Percentiles rank a stretch among this genome's conserved stretches.
These are phyloP conservation scores for Passer montanus DNA, from an alignment of 2,113 vertebrate genomes.

Conservation along the genomic window DNA sequence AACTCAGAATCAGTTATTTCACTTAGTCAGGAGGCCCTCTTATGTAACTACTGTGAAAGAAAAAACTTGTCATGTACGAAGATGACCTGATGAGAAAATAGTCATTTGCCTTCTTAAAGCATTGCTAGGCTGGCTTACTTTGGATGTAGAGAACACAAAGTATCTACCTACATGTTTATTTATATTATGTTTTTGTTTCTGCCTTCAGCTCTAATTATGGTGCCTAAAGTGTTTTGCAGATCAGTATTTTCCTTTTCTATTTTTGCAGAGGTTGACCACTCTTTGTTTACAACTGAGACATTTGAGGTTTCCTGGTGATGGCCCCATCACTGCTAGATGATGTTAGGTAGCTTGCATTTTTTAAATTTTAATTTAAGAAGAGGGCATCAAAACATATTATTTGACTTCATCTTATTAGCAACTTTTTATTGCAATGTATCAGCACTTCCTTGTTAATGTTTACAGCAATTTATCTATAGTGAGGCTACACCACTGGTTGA, in stretches of 20 bases:
- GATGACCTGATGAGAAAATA: background rate
- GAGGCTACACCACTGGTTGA: background rate
- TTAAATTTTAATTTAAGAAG: background rate
- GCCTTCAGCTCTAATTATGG: background rate
- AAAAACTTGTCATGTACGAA: background rate
- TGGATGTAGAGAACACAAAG: background rate
- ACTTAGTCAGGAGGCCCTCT: background rate
- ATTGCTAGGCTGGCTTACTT: background rate
- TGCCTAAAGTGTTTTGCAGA: background rate
- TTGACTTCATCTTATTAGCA: background rate
- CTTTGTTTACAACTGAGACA: background rate
- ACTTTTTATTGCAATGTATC: slow-evolving; percentile 11
- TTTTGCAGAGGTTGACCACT: background rate
- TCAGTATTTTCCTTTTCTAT: background rate
- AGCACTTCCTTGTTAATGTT: slow-evolving; percentile 17
- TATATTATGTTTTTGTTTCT: background rate
- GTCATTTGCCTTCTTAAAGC: background rate
- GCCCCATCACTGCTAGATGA: background rate
- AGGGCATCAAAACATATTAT: background rate
- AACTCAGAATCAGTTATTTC: background rate
- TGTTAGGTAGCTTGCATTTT: background rate
- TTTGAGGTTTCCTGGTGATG: background rate
- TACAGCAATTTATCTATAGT: background rate
- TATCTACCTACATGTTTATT: background rate
- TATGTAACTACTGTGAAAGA: background rate